These are phyloP conservation scores for Nannoperca obscura DNA, from an alignment of 2,797 vertebrate species.

Conservation along the genomic window DNA sequence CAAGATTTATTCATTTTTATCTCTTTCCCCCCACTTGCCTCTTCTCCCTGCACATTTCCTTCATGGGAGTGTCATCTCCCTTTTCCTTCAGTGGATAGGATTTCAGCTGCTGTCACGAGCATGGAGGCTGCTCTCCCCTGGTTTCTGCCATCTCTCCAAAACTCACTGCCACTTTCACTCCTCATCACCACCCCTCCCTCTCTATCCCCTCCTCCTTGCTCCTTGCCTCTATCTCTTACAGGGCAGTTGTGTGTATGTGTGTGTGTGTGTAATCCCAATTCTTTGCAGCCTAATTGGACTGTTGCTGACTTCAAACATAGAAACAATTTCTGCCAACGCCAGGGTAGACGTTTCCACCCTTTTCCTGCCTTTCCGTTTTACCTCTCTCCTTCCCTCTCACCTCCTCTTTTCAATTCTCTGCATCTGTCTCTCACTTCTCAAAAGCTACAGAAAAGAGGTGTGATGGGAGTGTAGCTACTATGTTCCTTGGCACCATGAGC, in stretches of 20 bases:
- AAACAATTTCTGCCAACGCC: slow-evolving; percentile 56
- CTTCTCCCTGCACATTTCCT: slow-evolving; percentile 49
- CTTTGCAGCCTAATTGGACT: slow-evolving; percentile 73
- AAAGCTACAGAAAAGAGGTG: slow-evolving; percentile 24
- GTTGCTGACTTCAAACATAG: slow-evolving; percentile 63
- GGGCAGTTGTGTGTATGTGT: slow-evolving; percentile 39
- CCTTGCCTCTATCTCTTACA: slow-evolving; percentile 52
- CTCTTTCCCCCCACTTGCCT: slow-evolving; percentile 18
- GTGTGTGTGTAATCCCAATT: slow-evolving; percentile 66
- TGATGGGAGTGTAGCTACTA: slow-evolving; percentile 9
- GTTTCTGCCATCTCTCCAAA: slow-evolving; percentile 75
- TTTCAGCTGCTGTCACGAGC: slow-evolving; percentile 72
- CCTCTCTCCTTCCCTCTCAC: slow-evolving; percentile 21
- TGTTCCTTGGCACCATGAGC: slow-evolving; percentile 11
- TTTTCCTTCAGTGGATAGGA: slow-evolving; percentile 65
- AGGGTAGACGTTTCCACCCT: slow-evolving; percentile 22
- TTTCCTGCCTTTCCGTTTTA: slow-evolving; percentile 39
- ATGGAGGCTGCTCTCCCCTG: slow-evolving; percentile 62
- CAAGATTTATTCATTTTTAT: slow-evolving; percentile 45
- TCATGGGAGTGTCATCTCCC: slow-evolving; percentile 63
- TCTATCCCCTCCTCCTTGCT: slow-evolving; percentile 50
- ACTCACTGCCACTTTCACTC: slow-evolving; percentile 73
- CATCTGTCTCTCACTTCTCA: slow-evolving; percentile 1
- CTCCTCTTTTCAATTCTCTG: slow-evolving; percentile 11
- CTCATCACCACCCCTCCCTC: slow-evolving; percentile 60